Evolutionary conservation across 2,888 invertebrate species (phyloP).

Genomic region (Bombylius major): DNA sequence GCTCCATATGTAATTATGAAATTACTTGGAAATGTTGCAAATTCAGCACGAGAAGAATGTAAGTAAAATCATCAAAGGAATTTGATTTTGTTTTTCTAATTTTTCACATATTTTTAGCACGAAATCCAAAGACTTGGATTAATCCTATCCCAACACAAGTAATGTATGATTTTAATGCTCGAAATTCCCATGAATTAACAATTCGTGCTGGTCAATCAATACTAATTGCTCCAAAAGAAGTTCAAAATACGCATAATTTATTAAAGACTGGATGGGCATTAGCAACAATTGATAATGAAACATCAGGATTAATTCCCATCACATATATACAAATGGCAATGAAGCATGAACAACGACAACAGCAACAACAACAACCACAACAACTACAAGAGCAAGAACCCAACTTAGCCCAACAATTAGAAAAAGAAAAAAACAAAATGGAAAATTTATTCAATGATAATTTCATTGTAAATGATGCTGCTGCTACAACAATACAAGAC

Average conservation of each 20-base stretch:
- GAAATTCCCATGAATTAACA: constrained; percentile 60
- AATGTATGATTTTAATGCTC: constrained; percentile 61
- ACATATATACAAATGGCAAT: constrained; percentile 38
- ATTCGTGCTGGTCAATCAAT: constrained; percentile 65
- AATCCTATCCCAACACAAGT: constrained; percentile 54
- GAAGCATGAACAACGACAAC: constrained; percentile 3
- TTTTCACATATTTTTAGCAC: constrained; percentile 35
- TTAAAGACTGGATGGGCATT: constrained; percentile 58
- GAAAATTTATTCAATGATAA: background rate
- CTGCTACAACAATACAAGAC: background rate
- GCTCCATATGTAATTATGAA: constrained; percentile 87
- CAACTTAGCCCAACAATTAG: background rate
- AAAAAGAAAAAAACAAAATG: background rate
- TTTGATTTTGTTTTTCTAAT: background rate
- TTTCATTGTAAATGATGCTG: background rate
- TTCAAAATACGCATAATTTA: constrained; percentile 53
- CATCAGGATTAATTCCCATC: constrained; percentile 50
- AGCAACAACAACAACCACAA: background rate
- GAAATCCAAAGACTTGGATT: constrained; percentile 57
- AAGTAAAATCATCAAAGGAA: constrained; percentile 22
- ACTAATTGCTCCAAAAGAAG: constrained; percentile 67
- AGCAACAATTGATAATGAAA: constrained; percentile 45
- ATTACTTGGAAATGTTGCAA: constrained; percentile 49
- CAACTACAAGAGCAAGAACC: background rate
- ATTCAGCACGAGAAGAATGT: constrained; percentile 48